Percentiles rank a stretch among this genome's conserved stretches.
Conservation (phyloP, 2,113 vertebrate genomes). For the Labeo rohita region DNA sequence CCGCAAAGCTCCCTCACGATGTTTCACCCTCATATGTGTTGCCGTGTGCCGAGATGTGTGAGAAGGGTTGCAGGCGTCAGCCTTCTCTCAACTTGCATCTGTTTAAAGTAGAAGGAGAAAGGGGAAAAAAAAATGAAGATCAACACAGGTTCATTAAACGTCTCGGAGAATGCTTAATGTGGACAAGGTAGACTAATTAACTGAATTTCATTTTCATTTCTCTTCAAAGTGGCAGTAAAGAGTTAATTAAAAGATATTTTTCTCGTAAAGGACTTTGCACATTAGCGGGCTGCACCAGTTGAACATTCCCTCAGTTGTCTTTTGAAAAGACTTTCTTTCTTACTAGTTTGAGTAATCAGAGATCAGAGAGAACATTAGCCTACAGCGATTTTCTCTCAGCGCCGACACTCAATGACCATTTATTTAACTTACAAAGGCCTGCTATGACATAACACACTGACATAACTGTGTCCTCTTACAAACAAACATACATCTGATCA, state of each 20-base stretch:
- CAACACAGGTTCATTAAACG: slow-evolving; percentile 52
- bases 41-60: slow-evolving; percentile 75
- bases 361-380: slow-evolving; percentile 73
- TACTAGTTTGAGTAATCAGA: slow-evolving; percentile 71
- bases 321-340: slow-evolving; percentile 70
- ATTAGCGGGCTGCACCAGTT: slow-evolving; percentile 64
- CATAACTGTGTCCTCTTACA: slow-evolving; percentile 26
- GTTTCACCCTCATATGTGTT: slow-evolving; percentile 75
- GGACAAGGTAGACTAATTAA: slow-evolving; percentile 57
- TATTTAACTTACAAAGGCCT: slow-evolving; percentile 70
- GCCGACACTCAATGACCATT: slow-evolving; percentile 71
- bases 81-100: slow-evolving; percentile 64
- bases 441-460: slow-evolving; percentile 48
- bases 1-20: slow-evolving; percentile 86
- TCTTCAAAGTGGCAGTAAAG: slow-evolving; percentile 55
- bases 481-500: slow-evolving; percentile 32
- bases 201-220: slow-evolving; percentile 62
- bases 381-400: slow-evolving; percentile 67
- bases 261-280: slow-evolving; percentile 52
- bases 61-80: slow-evolving; percentile 70
- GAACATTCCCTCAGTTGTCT: slow-evolving; percentile 62
- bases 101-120: slow-evolving; percentile 54
- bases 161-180: slow-evolving; percentile 53
- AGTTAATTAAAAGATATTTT: slow-evolving; percentile 57
- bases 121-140: background rate